phyloP scores from a whole-genome alignment of 2,113 vertebrate genomes.

The Anser brachyrhynchus region DNA sequence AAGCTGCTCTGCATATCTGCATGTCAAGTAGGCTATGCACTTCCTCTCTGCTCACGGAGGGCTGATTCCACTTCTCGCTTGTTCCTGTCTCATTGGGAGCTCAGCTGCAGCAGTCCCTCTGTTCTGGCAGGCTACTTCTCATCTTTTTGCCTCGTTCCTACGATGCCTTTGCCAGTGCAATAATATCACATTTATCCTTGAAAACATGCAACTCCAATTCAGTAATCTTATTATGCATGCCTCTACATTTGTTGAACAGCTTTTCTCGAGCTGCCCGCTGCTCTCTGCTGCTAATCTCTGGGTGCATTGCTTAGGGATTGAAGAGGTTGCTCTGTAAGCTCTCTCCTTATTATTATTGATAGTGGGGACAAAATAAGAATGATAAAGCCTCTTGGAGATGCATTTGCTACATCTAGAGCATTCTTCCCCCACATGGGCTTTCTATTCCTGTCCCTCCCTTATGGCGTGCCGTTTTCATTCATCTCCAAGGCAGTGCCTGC shows the following conservation, averaged over 20 bases:
- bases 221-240: conserved; percentile 64
- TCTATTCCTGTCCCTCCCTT: conserved; percentile 68
- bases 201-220: conserved; percentile 59
- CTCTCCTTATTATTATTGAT: conserved; percentile 67
- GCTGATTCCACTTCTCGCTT: conserved; percentile 32
- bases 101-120: neutral
- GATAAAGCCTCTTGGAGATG: conserved; percentile 63
- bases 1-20: conserved; percentile 62
- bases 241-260: conserved; percentile 47
- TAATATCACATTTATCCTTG: conserved; percentile 49
- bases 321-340: conserved; percentile 57
- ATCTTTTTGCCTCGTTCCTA: neutral
- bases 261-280: conserved; percentile 53
- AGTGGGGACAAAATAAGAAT: conserved; percentile 70
- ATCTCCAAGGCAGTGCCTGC: conserved; percentile 52
- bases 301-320: conserved; percentile 36
- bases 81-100: conserved; percentile 48
- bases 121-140: conserved; percentile 12
- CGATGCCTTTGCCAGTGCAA: neutral
- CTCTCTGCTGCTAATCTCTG: conserved; percentile 58
- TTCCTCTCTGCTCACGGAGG: neutral
- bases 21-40: conserved; percentile 59
- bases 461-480: conserved; percentile 64
- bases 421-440: conserved; percentile 68
- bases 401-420: conserved; percentile 48